These are phyloP conservation scores for Silvanus unidentatus DNA, from an alignment of 2,888 invertebrate genomes.

Conservation along the genomic window DNA sequence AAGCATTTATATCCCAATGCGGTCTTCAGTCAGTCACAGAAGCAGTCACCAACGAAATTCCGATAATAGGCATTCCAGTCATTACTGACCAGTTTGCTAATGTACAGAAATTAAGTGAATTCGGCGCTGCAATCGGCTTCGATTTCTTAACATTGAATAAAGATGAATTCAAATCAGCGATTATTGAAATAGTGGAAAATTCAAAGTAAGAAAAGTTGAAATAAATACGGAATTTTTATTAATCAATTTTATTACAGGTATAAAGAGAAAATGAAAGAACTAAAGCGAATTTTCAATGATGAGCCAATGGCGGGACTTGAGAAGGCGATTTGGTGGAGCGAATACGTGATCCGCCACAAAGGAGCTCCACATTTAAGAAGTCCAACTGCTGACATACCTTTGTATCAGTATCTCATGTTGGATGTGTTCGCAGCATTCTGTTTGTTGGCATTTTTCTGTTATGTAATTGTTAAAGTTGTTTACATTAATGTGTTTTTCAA, in stretches of 20 bases:
- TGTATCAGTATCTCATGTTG: conserved; percentile 45
- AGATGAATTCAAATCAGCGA: conserved; percentile 24
- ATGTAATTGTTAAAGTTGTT: too few species aligned
- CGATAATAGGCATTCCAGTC: conserved; percentile 33
- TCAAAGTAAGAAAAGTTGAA: conserved; percentile 23
- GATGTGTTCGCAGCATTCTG: conserved; percentile 33
- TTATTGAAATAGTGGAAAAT: conserved; percentile 30
- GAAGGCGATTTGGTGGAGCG: conserved; percentile 33
- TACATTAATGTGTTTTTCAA: too few species aligned
- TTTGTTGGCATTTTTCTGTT: too few species aligned
- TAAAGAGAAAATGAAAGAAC: conserved; percentile 4
- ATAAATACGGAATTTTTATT: background rate
- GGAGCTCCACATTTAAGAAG: conserved; percentile 48
- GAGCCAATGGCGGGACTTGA: conserved; percentile 28
- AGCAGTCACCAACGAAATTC: conserved; percentile 29
- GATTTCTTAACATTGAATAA: conserved; percentile 28
- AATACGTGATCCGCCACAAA: conserved; percentile 31
- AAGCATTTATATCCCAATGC: conserved; percentile 32
- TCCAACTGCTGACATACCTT: conserved; percentile 43
- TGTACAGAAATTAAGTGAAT: conserved; percentile 21
- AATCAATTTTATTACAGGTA: conserved; percentile 2
- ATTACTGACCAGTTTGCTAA: conserved; percentile 35
- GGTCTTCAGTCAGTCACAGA: conserved; percentile 35
- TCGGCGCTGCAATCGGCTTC: conserved; percentile 26
- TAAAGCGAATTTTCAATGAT: conserved; percentile 8